Evolutionary conservation across 2,888 invertebrate genomes (phyloP), one percentile per base, ranked within the genome.

Genomic region (Drosophila macrospina): DNA sequence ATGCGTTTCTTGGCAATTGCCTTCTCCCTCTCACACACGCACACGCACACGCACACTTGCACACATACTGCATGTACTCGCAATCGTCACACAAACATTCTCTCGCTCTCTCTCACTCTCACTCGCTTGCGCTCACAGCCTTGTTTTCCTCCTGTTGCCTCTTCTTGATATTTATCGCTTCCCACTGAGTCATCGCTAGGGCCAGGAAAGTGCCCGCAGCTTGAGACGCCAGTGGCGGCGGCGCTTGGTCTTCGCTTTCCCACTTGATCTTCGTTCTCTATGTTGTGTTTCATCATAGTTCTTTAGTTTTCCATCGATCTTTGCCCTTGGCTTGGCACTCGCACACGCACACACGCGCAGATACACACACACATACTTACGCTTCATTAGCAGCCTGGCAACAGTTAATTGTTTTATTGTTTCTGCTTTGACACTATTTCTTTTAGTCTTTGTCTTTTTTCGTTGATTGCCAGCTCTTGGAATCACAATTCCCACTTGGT

Each of bases 301-400:
- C 64, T 69, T 62, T 56, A 63, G 57, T 70, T 77, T 74, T 79
- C 63, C 69, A 79, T 61, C 66, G 56, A 66, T 75, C 61, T 69
- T 66, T 75, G 74, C 79, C 75, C 79, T 74, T 78, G 69, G 62
- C 59, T 64, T 34, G n/a, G 13, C 51, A 34, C 47, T 30, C 52
- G 52, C 15, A 20, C 15, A 20, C 34, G 15, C 44, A 47, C 6
- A 41, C 28, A n/a, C 10, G 26, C n/a, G n/a, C n/a, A n/a, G n/a
- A n/a, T 13, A 26, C 30, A 42, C n/a, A 16, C 20, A 37, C 24
- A 36, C 16, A 54, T 56, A 54, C 64, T 65, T 56, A 67, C 64
- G 75, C 70, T 78, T 78, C 80, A 83, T 83, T 77, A 81, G 69
- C 78, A 70, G 72, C 68, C 69, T 57, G 72, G 54, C 64, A 51